phyloP scores from a whole-genome alignment of 2,113 vertebrate species.

The Ammospiza nelsoni region DNA sequence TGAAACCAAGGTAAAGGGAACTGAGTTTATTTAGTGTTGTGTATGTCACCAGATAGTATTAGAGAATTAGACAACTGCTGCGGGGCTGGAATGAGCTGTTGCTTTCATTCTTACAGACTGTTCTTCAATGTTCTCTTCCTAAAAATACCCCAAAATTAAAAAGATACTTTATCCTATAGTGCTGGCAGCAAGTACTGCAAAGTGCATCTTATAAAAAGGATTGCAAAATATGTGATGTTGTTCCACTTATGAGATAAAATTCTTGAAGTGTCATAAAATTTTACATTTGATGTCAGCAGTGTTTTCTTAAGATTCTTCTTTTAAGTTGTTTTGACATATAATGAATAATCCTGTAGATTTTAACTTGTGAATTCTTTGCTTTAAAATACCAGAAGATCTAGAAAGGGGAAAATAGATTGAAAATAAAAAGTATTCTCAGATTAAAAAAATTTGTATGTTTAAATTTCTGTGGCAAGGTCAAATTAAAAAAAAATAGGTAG shows the following conservation, averaged over 20 bases:
- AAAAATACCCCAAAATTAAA: not conserved
- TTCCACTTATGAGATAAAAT: not conserved
- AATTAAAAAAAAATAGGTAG: not conserved
- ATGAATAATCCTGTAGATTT: not conserved
- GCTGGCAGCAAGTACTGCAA: not conserved
- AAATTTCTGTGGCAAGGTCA: slow-evolving; percentile 12
- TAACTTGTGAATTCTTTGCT: not conserved
- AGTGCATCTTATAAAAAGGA: not conserved
- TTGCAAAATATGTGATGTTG: not conserved
- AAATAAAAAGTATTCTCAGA: not conserved
- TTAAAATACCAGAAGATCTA: not conserved
- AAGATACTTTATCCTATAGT: not conserved
- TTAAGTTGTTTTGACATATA: not conserved
- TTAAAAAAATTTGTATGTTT: not conserved
- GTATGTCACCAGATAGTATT: not conserved
- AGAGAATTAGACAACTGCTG: not conserved
- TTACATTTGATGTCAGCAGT: not conserved
- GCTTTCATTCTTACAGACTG: not conserved
- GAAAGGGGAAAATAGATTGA: not conserved
- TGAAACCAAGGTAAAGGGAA: slow-evolving; percentile 85
- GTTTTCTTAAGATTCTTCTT: not conserved
- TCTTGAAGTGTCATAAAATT: not conserved
- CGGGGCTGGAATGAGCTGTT: not conserved
- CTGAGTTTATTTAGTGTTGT: not conserved
- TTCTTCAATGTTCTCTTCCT: not conserved